Percentiles rank a stretch among this genome's conserved stretches.
These are phyloP conservation scores for Stenolophus ochropezus DNA, from an alignment of 2,888 invertebrate genomes.

Conservation along the genomic window DNA sequence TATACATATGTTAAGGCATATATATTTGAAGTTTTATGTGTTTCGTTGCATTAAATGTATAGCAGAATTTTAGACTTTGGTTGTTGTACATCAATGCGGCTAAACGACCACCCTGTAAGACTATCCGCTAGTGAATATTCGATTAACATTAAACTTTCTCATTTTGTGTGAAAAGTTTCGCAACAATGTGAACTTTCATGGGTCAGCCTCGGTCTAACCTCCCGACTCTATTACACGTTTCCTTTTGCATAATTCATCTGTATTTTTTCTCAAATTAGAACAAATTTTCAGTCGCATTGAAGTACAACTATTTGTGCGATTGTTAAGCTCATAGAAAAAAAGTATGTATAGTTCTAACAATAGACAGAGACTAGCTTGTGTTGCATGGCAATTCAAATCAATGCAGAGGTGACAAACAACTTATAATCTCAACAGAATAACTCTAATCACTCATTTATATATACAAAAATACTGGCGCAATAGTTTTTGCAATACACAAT, in stretches of 20 bases:
- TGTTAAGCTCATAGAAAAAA: constrained; percentile 50
- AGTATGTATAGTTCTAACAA: constrained; percentile 33
- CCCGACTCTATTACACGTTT: constrained; percentile 5
- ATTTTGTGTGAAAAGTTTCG: not conserved
- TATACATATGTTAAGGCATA: constrained; percentile 60
- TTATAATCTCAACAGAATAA: not conserved
- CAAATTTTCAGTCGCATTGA: constrained; percentile 15
- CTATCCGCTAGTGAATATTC: not conserved
- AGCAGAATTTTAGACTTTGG: constrained; percentile 49
- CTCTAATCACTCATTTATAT: not conserved
- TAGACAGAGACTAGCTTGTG: constrained; percentile 12
- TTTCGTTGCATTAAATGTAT: constrained; percentile 52
- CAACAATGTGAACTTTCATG: not conserved
- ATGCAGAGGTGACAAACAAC: not conserved
- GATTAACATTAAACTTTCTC: not conserved
- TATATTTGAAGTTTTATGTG: constrained; percentile 52
- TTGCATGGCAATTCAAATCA: not conserved
- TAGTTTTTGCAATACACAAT: not conserved
- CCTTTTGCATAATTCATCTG: constrained; percentile 38
- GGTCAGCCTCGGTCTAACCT: constrained; percentile 1
- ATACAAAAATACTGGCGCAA: not conserved
- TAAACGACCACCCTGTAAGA: not conserved
- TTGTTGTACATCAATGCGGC: constrained; percentile 42
- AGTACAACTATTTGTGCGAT: constrained; percentile 43
- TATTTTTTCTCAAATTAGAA: constrained; percentile 17